These are phyloP conservation scores for Eubasilissa regina DNA, from an alignment of 1,140 invertebrate species.

Conservation along the genomic window DNA sequence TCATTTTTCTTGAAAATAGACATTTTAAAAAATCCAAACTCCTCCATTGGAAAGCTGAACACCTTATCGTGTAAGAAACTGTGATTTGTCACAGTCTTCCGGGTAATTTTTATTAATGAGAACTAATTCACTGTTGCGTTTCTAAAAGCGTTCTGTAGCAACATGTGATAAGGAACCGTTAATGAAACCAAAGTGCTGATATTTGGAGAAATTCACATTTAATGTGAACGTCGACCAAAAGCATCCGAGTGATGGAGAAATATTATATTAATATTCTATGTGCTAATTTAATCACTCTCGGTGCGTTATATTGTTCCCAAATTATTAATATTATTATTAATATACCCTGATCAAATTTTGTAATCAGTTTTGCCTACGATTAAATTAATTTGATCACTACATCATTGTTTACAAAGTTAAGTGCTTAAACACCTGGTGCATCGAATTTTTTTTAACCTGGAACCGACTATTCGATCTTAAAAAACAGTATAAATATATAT, in stretches of 20 bases:
- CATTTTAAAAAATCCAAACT: no score
- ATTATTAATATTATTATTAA: background rate
- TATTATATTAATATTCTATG: background rate
- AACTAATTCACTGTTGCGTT: slow-evolving; percentile 9
- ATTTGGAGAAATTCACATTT: background rate
- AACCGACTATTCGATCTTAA: no score
- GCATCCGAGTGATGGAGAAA: slow-evolving; percentile 14
- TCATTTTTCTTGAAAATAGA: no score
- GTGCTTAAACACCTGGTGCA: no score
- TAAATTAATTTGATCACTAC: background rate
- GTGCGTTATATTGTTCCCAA: background rate
- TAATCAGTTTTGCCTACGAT: no score
- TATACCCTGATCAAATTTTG: no score
- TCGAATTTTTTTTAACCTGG: no score
- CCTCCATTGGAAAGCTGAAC: no score
- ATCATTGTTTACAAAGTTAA: background rate
- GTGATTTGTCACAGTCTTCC: no score
- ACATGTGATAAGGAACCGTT: slow-evolving; percentile 5
- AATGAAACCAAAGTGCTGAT: background rate
- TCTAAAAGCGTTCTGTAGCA: background rate
- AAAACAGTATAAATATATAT: no score
- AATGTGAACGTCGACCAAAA: slow-evolving; percentile 8
- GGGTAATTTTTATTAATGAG: background rate
- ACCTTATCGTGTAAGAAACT: no score
- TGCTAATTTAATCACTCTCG: slow-evolving; percentile 18